These are phyloP conservation scores for Cheilosia impressa DNA, from an alignment of 2,888 invertebrate species.

Conservation along the genomic window DNA sequence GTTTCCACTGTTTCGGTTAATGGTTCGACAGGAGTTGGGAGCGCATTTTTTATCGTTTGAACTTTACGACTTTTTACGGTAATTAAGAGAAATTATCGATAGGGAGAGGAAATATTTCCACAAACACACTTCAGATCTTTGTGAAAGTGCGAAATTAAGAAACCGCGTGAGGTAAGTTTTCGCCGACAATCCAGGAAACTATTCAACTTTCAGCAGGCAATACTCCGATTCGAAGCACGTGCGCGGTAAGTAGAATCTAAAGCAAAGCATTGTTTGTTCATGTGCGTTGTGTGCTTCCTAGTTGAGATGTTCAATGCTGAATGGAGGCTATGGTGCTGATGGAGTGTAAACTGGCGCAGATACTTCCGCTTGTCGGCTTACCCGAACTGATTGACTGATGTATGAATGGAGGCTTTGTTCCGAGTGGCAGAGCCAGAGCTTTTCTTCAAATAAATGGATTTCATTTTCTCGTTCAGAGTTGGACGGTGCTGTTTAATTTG, in stretches of 20 bases:
- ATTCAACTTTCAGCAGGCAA: constrained; percentile 39
- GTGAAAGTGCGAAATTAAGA: constrained; percentile 15
- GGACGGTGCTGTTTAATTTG: no score
- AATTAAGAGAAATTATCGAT: constrained; percentile 66
- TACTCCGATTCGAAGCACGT: constrained; percentile 41
- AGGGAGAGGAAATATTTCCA: constrained; percentile 1
- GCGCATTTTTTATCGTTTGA: constrained; percentile 61
- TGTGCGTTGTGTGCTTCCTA: constrained; percentile 40
- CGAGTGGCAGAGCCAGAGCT: background rate
- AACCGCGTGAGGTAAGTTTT: background rate
- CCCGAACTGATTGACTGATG: constrained; percentile 5
- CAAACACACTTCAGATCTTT: background rate
- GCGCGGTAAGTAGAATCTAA: constrained; percentile 30
- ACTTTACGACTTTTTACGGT: constrained; percentile 65
- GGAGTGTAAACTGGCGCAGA: background rate
- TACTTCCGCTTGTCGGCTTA: constrained; percentile 35
- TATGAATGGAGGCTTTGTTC: constrained; percentile 49
- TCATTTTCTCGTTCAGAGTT: no score
- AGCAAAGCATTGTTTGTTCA: constrained; percentile 24
- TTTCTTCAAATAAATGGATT: background rate
- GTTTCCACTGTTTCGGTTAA: constrained; percentile 48
- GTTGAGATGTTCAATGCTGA: constrained; percentile 27
- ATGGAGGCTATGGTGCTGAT: background rate
- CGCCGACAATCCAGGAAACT: constrained; percentile 40
- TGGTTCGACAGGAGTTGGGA: constrained; percentile 55